Evolutionary conservation across 2,113 vertebrate genomes (phyloP).

Genomic region (Irena cyanogastra): DNA sequence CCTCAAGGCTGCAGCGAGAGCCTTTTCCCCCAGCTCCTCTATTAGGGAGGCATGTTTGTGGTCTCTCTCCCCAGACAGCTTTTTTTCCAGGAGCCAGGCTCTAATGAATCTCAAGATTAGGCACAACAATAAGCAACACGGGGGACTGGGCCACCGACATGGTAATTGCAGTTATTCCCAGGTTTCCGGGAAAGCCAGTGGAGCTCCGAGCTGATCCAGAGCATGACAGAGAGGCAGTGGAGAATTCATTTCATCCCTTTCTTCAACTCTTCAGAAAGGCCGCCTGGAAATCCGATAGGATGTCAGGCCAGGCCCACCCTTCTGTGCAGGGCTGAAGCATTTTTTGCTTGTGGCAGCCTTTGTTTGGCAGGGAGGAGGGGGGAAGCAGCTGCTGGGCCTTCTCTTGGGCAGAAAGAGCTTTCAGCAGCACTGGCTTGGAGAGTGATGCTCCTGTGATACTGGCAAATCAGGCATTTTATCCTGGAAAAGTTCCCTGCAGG

Average conservation of each 20-base stretch:
- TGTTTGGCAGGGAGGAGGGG: neutral
- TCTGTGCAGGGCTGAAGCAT: neutral
- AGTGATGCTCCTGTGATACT: neutral
- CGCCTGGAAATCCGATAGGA: constrained; percentile 15
- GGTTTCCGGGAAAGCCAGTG: neutral
- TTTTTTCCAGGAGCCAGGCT: neutral
- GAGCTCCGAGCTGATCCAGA: neutral
- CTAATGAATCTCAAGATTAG: constrained; percentile 23
- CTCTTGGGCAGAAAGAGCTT: neutral
- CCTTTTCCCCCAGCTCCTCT: neutral
- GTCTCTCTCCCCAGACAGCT: constrained; percentile 24
- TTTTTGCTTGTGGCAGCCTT: constrained; percentile 25
- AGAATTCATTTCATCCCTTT: constrained; percentile 13
- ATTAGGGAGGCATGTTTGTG: neutral
- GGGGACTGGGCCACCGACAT: neutral
- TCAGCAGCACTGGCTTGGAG: neutral
- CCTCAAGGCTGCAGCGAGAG: neutral
- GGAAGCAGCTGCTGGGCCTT: constrained; percentile 19
- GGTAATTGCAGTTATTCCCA: neutral
- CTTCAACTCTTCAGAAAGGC: constrained; percentile 26
- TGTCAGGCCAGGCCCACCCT: neutral
- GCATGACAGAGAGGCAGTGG: neutral
- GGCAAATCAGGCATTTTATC: neutral
- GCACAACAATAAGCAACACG: neutral
- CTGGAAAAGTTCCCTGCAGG: neutral